Percentiles rank a stretch among this genome's conserved stretches.
Conservation (phyloP, 1,140 invertebrate genomes). For the Pogonognathellus flavescens region DNA sequence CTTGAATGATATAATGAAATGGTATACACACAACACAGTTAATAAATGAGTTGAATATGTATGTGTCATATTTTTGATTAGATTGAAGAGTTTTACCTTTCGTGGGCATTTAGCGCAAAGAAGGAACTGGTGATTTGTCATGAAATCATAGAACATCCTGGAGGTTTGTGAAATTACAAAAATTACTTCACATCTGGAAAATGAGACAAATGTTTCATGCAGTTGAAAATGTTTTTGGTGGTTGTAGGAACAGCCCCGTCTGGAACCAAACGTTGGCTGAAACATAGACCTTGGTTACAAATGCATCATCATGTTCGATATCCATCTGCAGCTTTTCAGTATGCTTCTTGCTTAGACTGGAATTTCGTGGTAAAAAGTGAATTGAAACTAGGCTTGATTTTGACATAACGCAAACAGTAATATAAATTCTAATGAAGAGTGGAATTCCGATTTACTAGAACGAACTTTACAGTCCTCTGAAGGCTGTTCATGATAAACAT, state of each 20-base stretch:
- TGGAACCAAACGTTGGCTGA: constrained; percentile 1
- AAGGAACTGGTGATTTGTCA: constrained; percentile 38
- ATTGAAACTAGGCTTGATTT: too few relatives aligned
- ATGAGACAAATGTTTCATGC: not conserved
- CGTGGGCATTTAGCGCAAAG: not conserved
- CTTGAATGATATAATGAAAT: too few relatives aligned
- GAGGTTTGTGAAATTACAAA: constrained; percentile 25
- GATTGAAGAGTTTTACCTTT: not conserved
- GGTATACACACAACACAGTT: too few relatives aligned
- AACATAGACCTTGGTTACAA: not conserved
- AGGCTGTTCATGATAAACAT: not conserved
- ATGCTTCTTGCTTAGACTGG: not conserved
- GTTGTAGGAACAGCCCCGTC: not conserved
- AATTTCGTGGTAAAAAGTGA: not conserved
- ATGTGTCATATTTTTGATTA: not conserved
- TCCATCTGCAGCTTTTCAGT: constrained; percentile 17
- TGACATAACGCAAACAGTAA: too few relatives aligned
- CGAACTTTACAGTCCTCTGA: not conserved
- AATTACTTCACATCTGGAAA: too few relatives aligned
- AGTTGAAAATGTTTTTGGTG: not conserved
- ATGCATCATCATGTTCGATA: constrained; percentile 30
- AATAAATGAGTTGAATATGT: too few relatives aligned
- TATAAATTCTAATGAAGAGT: not conserved
- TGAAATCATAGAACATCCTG: not conserved
- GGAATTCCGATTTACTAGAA: not conserved